Conservation (phyloP, 2,888 invertebrate species). For the Linyphia triangularis region DNA sequence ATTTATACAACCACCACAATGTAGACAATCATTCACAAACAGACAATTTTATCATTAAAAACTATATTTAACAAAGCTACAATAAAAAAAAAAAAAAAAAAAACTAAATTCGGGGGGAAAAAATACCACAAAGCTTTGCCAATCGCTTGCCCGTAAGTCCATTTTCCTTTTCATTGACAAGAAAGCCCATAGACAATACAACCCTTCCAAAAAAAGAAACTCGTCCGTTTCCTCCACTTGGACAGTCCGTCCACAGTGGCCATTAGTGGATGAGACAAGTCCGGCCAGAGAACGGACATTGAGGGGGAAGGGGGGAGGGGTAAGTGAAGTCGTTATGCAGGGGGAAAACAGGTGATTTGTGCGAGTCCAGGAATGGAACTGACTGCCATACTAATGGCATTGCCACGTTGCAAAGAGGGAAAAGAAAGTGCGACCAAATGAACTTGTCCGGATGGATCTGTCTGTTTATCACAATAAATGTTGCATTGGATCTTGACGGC, state of each 20-base stretch:
- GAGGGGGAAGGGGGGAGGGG: background rate
- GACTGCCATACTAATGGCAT: slow-evolving; percentile 62
- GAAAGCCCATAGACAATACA: background rate
- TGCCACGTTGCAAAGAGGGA: slow-evolving; percentile 38
- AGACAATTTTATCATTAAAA: too few relatives aligned
- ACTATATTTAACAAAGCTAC: too few relatives aligned
- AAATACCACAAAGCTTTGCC: too few relatives aligned
- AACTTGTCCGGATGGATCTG: slow-evolving; percentile 31
- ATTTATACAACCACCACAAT: too few relatives aligned
- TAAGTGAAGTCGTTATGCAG: slow-evolving; percentile 71
- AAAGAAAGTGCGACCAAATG: slow-evolving; percentile 41
- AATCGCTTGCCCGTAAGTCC: too few relatives aligned
- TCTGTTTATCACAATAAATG: slow-evolving; percentile 63
- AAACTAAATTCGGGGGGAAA: too few relatives aligned
- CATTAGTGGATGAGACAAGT: slow-evolving; percentile 56
- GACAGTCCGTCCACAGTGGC: slow-evolving; percentile 55
- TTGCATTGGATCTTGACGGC: background rate
- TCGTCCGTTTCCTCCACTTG: slow-evolving; percentile 22
- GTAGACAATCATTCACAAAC: too few relatives aligned
- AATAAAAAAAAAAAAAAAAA: too few relatives aligned
- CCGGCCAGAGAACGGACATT: background rate
- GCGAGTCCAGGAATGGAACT: slow-evolving; percentile 27
- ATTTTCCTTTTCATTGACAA: too few relatives aligned
- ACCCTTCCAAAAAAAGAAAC: background rate
- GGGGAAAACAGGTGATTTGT: slow-evolving; percentile 69